A percentile compares a stretch with the other conserved stretches of the same genome.
Evolutionary conservation across 2,797 vertebrate genomes (phyloP).

Genomic region (Sternotherus odoratus): DNA sequence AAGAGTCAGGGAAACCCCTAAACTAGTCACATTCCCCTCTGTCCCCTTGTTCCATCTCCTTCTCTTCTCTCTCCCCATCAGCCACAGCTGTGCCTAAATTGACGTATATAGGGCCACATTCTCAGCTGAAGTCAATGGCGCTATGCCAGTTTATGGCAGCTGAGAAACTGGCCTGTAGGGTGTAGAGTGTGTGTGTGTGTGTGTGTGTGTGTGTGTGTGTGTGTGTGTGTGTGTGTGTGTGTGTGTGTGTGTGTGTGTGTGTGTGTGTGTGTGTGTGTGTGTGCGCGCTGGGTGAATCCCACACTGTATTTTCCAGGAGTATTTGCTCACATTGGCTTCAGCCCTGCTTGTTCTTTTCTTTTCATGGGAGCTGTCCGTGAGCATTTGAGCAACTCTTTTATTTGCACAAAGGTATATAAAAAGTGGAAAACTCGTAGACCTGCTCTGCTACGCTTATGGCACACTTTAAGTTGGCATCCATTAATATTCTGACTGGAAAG

Average conservation of each 20-base stretch:
- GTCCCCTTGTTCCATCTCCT: neutral
- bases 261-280: too few species aligned
- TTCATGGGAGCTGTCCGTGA: rapidly evolving
- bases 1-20: neutral
- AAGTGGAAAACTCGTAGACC: neutral
- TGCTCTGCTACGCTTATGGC: neutral
- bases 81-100: neutral
- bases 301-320: neutral
- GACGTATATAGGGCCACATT: neutral
- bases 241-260: too few species aligned
- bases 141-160: neutral
- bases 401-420: neutral
- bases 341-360: neutral
- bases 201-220: too few species aligned
- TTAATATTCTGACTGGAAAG: neutral
- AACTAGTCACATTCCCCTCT: neutral
- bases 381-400: neutral
- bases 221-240: too few species aligned
- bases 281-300: too few species aligned
- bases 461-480: neutral
- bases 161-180: neutral
- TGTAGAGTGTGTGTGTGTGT: too few species aligned
- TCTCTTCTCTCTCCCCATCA: neutral
- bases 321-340: neutral
- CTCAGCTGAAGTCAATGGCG: neutral